Evolutionary conservation across 2,797 vertebrate genomes (phyloP).

Genomic region (Vultur gryphus): DNA sequence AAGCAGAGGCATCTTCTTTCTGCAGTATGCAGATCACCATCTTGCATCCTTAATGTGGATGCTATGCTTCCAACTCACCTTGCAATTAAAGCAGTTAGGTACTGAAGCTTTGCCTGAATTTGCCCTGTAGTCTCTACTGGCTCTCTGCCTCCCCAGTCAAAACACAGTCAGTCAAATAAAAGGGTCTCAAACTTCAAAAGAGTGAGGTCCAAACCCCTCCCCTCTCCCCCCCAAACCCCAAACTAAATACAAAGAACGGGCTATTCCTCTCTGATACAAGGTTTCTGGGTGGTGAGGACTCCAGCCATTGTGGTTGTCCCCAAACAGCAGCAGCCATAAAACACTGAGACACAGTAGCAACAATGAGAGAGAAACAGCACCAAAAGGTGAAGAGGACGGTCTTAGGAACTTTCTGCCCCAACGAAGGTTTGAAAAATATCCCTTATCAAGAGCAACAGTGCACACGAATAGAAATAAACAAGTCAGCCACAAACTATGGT

Average conservation of each 20-base stretch:
- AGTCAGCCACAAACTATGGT: background rate
- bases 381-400: background rate
- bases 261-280: background rate
- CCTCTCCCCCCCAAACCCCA: background rate
- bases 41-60: background rate
- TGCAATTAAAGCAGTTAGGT: background rate
- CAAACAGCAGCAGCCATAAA: background rate
- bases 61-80: background rate
- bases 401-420: background rate
- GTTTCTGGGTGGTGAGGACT: background rate
- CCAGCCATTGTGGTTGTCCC: background rate
- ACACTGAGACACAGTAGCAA: background rate
- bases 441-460: background rate
- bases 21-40: background rate
- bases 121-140: background rate
- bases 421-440: background rate
- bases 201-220: background rate
- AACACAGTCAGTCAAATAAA: background rate
- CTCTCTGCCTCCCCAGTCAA: background rate
- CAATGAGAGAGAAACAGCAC: background rate
- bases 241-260: background rate
- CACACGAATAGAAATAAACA: background rate
- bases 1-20: background rate
- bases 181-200: background rate
- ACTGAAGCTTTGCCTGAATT: background rate